Conservation (phyloP, 2,113 vertebrate species). For the Casuarius casuarius region DNA sequence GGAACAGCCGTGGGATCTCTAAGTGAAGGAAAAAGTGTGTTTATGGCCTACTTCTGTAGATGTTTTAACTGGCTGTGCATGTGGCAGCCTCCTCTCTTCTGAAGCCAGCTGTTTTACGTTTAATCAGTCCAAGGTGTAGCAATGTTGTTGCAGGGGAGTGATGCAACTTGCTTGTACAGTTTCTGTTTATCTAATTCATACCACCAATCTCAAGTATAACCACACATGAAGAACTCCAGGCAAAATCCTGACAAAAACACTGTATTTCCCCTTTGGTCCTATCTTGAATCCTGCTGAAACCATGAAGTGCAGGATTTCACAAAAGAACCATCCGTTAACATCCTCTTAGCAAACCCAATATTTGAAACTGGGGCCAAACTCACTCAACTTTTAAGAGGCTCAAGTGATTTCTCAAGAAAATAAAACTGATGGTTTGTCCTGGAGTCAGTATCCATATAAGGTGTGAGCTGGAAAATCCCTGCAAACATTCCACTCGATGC, state of each 20-base stretch:
- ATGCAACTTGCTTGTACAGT: background rate
- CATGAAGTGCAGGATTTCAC: background rate
- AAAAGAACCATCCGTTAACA: background rate
- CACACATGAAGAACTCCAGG: background rate
- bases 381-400: background rate
- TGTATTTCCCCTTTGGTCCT: rapidly evolving
- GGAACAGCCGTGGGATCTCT: background rate
- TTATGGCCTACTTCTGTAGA: background rate
- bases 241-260: background rate
- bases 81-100: background rate
- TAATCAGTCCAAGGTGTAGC: background rate
- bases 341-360: background rate
- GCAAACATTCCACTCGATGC: background rate
- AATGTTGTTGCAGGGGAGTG: background rate
- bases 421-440: background rate
- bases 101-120: background rate
- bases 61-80: background rate
- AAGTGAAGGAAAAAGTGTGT: background rate
- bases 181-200: background rate
- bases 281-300: background rate
- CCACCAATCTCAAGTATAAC: background rate
- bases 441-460: background rate
- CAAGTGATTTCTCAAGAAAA: background rate
- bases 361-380: background rate
- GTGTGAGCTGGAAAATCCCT: background rate